Evolutionary conservation across 2,797 vertebrate species (phyloP), one percentile per base, ranked within the genome.

Genomic region (Carduelis carduelis): DNA sequence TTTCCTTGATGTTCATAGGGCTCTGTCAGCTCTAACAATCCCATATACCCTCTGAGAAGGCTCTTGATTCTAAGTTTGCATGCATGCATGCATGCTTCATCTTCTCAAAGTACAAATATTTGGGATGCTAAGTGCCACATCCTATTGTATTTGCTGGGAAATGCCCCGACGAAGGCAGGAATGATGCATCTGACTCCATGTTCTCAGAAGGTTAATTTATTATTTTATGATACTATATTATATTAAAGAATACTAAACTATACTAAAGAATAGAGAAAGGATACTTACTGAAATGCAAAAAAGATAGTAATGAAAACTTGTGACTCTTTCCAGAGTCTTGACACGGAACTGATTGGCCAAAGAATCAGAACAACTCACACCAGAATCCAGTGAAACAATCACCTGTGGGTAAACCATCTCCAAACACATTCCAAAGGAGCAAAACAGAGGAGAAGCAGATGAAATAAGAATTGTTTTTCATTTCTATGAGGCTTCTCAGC

Each of bases 301-400:
- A n/a, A 55, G 32, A 14, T n/a, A 55, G 22, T n/a, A 55, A 55
- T 55, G 13, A 22, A n/a, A 22, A 55, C 13, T n/a, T 0, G 2
- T n/a, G 13, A 55, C 53, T 55, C 21, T n/a, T 22, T 55, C 32
- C 53, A n/a, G 32, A n/a, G 53, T 55, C 32, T 10, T 2, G 3
- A n/a, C 32, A 55, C 6, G 23, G 32, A 13, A 15, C 21, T 15
- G 9, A 55, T 7, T 23, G 32, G 53, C 13, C 32, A 55, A 32
- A 2, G 32, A 55, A 32, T 7, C 2, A n/a, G 15, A n/a, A n/a
- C 32, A 55, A n/a, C 21, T 55, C 53, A n/a, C 32, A 22, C 0
- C 32, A 55, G 53, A 55, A 9, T 55, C 20, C 53, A n/a, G 14
- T 15, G 21, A 3, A 14, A 14, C 21, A 23, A 55, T 55, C 53